Evolutionary conservation across 2,888 invertebrate species (phyloP).

Genomic region (Spilarctia lutea): DNA sequence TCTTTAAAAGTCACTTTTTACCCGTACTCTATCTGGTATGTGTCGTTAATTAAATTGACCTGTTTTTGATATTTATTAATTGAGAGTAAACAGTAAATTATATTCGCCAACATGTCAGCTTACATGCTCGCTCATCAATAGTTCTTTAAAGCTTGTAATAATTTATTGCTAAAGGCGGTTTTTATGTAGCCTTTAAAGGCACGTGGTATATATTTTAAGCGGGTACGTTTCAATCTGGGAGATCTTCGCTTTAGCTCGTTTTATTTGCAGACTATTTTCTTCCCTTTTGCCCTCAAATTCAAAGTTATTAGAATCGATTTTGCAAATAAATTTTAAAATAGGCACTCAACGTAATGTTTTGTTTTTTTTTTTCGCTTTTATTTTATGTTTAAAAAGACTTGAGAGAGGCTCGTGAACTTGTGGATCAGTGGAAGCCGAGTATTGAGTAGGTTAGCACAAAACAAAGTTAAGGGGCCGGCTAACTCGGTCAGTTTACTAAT

Average conservation of each 20-base stretch:
- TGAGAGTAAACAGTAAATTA: neutral
- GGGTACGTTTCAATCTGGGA: constrained; percentile 80
- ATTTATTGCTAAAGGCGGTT: constrained; percentile 77
- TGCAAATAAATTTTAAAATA: constrained; percentile 32
- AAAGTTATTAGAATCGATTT: constrained; percentile 41
- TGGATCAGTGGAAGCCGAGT: no score
- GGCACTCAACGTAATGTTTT: neutral
- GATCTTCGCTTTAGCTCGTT: constrained; percentile 68
- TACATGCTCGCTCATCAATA: constrained; percentile 19
- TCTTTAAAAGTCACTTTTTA: neutral
- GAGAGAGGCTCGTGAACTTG: no score
- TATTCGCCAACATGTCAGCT: neutral
- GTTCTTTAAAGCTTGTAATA: constrained; percentile 60
- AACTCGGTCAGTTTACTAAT: no score
- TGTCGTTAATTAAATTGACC: neutral
- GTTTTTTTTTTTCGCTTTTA: neutral
- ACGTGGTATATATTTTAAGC: constrained; percentile 78
- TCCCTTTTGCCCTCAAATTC: constrained; percentile 53
- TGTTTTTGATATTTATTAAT: neutral
- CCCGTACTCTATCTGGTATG: neutral
- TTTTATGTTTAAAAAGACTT: neutral
- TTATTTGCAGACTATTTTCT: constrained; percentile 65
- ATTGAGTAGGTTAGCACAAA: no score
- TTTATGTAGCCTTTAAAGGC: constrained; percentile 70
- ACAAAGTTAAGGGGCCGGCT: no score